Base-by-base conservation (phyloP, 2,888 invertebrate species). In the Amiota communis region DNA sequence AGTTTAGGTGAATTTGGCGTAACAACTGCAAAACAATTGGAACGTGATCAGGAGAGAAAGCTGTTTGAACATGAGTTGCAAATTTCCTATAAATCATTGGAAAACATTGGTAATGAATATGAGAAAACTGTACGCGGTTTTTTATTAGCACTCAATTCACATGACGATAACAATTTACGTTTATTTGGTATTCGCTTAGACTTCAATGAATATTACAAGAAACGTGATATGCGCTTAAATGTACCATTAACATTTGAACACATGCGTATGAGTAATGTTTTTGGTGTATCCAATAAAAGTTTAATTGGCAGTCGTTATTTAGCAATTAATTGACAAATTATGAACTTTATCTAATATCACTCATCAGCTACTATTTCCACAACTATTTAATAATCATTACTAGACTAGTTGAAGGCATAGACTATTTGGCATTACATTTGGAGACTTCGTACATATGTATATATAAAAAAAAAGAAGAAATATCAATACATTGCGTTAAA, bases 181-280 rank as follows among this genome's bases (percentile, higher is more conserved):
- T 93, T 96, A 80, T 92, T 98, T 74, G 97, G 97, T 77, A 97
- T 96, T 86, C 93, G 98, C 2, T 92, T 98, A 73, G 98, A 98
- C 91, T 98, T 98, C 90, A 98, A 98, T 89, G 97, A 97, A 88
- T 96, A 96, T 90, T 98, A 98, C 91, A 96, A 96, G 87, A 93
- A 94, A 76, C 93, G 93, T 75, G 95, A 96, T 87, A 93, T 93
- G 77, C 93, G 95, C 81, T 92, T 97, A 72, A 94, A 94, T 75
- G 93, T 92, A 75, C 92, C 93, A 4, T 90, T 93, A 71, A 93
- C 93, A 0, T 93, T 93, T 80, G 93, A 93, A 79, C 93, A 92
- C 85, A 92, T 92, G 89, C 90, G 93, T 47, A 90, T 92, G 86
- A 92, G 92, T 83, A 92, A 91, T 83, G 91, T 92, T 23, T 82